Base-by-base conservation (phyloP, 2,797 vertebrate species). In the Coregonus ussuriensis region DNA sequence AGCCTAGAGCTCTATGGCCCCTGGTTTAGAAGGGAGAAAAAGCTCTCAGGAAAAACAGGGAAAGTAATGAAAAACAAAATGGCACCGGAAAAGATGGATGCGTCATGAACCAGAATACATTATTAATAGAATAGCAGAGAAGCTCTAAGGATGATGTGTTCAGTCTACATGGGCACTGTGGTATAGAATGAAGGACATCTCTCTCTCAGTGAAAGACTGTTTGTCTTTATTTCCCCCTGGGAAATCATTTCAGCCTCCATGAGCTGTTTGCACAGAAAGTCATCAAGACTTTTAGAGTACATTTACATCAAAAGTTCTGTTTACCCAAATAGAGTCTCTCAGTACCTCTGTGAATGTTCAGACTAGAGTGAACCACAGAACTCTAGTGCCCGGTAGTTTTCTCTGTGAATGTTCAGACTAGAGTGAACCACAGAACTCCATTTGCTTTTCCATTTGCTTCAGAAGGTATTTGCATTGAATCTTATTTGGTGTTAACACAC, bases 401-500 rank as follows among this genome's bases (percentile, higher is more conserved):
- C 53, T 56, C 53, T 18, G 53, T 4, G 53, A 56, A 56, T 56
- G 16, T 56, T 56, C 53, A 15, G 5, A 56, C 18, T 0, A 56
- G 14, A 15, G 14, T 56, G 53, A 56, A 15, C 16, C 41, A 47
- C 41, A 47, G 9, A 47, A 47, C 4, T 18, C 16, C 18, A 18
- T 5, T 15, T 25, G 53, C 53, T 54, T 56, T 56, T 18, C 53
- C 14, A 56, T 56, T 56, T 15, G 53, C 53, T 47, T 77, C 71
- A 80, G 25, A 68, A 15, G 47, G 81, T 77, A 82, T 85, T 79
- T 83, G 74, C 75, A 81, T 80, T 66, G 33, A 81, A 54, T 81
- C 81, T 82, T 75, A 63, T 86, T 84, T 85, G 65, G 68, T 62
- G 79, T 54, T 89, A 63, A n/a, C 89, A 90, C 79, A 84, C 82